Conservation (phyloP, 1,140 invertebrate genomes). For the Aculops lycopersici region DNA sequence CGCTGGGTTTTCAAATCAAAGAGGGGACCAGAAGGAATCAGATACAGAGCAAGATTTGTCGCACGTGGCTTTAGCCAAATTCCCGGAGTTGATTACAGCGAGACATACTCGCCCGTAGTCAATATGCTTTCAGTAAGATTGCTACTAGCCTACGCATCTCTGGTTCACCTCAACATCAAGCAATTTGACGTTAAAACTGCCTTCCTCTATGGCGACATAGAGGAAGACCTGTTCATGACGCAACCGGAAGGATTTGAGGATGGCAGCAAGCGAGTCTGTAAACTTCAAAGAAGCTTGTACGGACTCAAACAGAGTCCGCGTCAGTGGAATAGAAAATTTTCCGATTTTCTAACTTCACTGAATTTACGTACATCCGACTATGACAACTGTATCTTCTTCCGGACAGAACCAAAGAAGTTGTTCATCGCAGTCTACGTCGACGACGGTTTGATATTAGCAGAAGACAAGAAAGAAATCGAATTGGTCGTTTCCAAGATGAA, state of each 20-base stretch:
- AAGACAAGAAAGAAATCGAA: background rate
- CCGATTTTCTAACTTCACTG: background rate
- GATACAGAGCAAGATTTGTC: conserved; percentile 15
- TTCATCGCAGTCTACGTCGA: background rate
- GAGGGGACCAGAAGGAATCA: conserved; percentile 11
- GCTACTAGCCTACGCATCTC: conserved; percentile 12
- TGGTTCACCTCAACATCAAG: conserved; percentile 11
- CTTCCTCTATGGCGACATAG: conserved; percentile 7
- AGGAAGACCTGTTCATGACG: conserved; percentile 1
- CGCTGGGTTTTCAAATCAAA: conserved; percentile 15
- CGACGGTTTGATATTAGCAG: background rate
- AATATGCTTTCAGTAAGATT: conserved; percentile 13
- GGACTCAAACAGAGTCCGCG: conserved; percentile 14
- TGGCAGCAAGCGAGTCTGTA: conserved; percentile 9
- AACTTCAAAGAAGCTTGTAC: conserved; percentile 14
- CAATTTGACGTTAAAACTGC: conserved; percentile 13
- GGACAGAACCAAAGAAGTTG: background rate
- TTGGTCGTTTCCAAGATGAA: background rate
- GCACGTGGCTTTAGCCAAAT: conserved; percentile 15
- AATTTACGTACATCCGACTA: background rate
- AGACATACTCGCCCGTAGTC: conserved; percentile 16
- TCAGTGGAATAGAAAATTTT: conserved; percentile 14
- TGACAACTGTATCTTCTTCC: conserved; percentile 1
- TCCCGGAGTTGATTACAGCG: conserved; percentile 14
- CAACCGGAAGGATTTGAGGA: background rate